Evolutionary conservation across 2,888 invertebrate species (phyloP).

Genomic region (Tenthredo distinguenda): DNA sequence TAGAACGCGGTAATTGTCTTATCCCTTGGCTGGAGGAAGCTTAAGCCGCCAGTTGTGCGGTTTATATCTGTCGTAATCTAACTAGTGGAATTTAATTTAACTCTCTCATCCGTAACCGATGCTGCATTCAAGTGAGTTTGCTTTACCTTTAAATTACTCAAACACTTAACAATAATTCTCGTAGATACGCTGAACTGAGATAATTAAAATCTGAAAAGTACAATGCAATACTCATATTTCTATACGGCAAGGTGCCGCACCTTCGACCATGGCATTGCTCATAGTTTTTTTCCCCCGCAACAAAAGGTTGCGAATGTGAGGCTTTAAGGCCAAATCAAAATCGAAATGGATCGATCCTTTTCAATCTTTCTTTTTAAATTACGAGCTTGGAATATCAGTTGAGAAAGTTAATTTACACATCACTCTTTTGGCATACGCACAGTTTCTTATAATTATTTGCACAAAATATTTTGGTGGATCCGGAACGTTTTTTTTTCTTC

Average conservation of each 20-base stretch:
- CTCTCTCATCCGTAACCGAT: conserved; percentile 20
- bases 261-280: neutral
- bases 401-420: no score
- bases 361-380: neutral
- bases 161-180: neutral
- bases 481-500: no score
- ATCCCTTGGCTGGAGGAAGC: conserved; percentile 19
- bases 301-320: neutral
- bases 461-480: no score
- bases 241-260: neutral
- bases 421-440: no score
- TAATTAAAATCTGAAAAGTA: neutral
- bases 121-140: conserved; percentile 15
- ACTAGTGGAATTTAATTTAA: conserved; percentile 37
- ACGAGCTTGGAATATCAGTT: no score
- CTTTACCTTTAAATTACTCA: neutral
- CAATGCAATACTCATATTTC: neutral
- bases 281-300: neutral
- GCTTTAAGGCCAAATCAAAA: neutral
- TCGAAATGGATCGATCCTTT: neutral
- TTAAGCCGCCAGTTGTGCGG: conserved; percentile 37
- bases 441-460: no score
- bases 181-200: neutral
- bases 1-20: conserved; percentile 30
- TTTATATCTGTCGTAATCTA: conserved; percentile 22